phyloP scores from a whole-genome alignment of 2,113 vertebrate species.

The Spilogale gracilis region DNA sequence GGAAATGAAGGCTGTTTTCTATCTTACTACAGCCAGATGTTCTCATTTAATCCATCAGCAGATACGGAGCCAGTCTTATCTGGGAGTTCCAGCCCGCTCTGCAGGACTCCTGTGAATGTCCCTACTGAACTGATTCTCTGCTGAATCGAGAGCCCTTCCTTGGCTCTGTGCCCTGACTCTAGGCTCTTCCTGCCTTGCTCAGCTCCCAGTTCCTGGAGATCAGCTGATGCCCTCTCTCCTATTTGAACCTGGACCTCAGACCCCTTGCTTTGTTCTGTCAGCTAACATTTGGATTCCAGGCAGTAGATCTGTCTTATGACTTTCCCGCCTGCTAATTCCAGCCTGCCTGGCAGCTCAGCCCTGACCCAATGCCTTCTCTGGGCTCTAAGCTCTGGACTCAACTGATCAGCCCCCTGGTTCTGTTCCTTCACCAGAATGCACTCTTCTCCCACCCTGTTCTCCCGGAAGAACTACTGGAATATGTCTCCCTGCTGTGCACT shows the following conservation, averaged over 20 bases:
- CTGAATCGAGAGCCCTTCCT: rapidly evolving
- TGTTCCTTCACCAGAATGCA: neutral
- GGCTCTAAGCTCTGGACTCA: no score
- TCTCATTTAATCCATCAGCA: neutral
- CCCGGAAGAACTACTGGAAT: neutral
- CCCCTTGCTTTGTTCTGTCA: neutral
- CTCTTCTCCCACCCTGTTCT: neutral
- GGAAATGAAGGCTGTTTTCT: neutral
- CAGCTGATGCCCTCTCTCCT: neutral
- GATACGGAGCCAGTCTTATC: neutral
- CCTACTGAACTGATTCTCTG: neutral
- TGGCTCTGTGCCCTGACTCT: neutral
- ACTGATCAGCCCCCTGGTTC: no score
- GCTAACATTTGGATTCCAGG: neutral
- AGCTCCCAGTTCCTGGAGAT: neutral
- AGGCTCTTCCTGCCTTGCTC: neutral
- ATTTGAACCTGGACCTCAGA: neutral
- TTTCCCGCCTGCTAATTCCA: neutral
- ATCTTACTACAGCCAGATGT: neutral
- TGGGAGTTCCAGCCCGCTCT: neutral
- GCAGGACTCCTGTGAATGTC: neutral
- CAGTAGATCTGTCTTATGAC: neutral
- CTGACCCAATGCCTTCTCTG: neutral
- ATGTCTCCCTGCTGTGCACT: neutral
- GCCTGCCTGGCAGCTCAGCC: neutral